Evolutionary conservation across 2,797 vertebrate genomes (phyloP).

Genomic region (Urophycis tenuis): DNA sequence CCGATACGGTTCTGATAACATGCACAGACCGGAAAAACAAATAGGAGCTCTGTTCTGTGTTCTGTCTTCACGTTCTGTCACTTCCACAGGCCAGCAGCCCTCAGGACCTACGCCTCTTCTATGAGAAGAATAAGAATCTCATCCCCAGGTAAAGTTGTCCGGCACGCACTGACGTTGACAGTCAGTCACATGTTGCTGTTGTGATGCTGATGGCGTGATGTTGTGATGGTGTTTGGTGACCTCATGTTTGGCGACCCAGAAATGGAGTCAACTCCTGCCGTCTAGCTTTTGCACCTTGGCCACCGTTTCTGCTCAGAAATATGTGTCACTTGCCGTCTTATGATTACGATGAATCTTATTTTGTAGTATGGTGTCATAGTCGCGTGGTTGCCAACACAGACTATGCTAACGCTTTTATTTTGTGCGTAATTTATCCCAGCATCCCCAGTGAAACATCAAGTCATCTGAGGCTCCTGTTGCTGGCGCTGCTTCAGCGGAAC

Average conservation of each 20-base stretch:
- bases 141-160: constrained; percentile 81
- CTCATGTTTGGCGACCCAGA: background rate
- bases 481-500: constrained; percentile 86
- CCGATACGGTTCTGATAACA: too few species aligned
- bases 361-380: too few species aligned
- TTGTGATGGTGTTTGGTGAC: too few species aligned
- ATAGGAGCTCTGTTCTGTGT: background rate
- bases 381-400: background rate
- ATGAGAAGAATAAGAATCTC: constrained; percentile 95
- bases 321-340: too few species aligned
- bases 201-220: too few species aligned
- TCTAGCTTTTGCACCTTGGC: background rate
- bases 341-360: too few species aligned
- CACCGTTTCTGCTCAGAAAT: too few species aligned
- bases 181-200: background rate
- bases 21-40: constrained; percentile 1
- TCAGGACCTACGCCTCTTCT: constrained; percentile 95
- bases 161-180: background rate
- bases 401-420: constrained; percentile 32
- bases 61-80: background rate
- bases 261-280: background rate
- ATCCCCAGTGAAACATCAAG: constrained; percentile 93
- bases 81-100: constrained; percentile 88
- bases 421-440: constrained; percentile 60
- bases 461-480: constrained; percentile 85